These are phyloP conservation scores for Pyrocephalus nanus DNA, from an alignment of 2,797 vertebrate species.

Conservation along the genomic window DNA sequence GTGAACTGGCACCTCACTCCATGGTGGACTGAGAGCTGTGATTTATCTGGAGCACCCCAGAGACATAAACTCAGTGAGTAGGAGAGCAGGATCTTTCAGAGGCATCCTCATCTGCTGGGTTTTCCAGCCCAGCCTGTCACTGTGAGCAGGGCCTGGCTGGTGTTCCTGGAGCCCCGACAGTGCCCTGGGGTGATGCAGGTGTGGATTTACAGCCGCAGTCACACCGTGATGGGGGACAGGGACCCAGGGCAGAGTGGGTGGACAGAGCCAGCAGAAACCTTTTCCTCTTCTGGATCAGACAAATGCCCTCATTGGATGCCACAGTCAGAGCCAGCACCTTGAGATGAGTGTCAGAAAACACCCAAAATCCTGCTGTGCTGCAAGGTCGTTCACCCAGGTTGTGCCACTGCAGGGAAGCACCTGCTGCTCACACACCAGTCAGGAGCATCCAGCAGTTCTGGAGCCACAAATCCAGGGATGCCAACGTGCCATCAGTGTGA, in stretches of 20 bases:
- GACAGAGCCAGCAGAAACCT: background rate
- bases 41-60: background rate
- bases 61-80: background rate
- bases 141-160: background rate
- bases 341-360: background rate
- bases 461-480: background rate
- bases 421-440: background rate
- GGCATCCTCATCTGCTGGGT: background rate
- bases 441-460: background rate
- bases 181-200: background rate
- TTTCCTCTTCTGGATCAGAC: background rate
- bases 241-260: background rate
- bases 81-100: background rate
- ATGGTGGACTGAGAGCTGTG: background rate
- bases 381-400: background rate
- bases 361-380: background rate
- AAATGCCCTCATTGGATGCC: background rate
- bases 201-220: background rate
- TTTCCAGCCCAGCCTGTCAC: background rate
- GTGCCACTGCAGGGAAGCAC: background rate
- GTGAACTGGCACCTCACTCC: background rate
- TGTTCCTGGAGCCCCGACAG: background rate
- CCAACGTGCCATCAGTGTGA: background rate
- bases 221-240: rapidly evolving
- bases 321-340: background rate